Conservation (phyloP, 2,797 vertebrate species). For the Acridotheres tristis region DNA sequence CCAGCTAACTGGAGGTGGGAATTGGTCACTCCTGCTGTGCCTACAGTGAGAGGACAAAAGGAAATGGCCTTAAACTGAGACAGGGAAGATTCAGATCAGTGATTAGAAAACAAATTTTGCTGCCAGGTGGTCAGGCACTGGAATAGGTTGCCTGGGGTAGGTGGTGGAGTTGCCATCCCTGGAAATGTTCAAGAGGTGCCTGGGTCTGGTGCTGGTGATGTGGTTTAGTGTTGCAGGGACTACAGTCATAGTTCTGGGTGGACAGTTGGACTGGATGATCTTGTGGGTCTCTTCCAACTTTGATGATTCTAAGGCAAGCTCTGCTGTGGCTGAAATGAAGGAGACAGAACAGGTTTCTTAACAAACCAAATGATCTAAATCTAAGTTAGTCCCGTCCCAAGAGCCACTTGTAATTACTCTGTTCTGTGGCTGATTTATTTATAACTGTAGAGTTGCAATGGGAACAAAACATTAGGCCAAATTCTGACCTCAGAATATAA, state of each 20-base stretch:
- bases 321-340: constrained; percentile 23
- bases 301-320: background rate
- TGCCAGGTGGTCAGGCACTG: background rate
- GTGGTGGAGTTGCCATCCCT: background rate
- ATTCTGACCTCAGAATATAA: constrained; percentile 2
- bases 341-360: background rate
- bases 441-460: constrained; percentile 1
- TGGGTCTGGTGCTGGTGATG: background rate
- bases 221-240: background rate
- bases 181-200: background rate
- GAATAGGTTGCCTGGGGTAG: background rate
- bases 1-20: background rate
- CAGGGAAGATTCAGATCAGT: background rate
- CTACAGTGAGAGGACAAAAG: background rate
- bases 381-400: background rate
- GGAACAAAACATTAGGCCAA: constrained; percentile 31
- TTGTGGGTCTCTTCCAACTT: background rate
- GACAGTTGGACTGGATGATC: background rate
- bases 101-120: background rate
- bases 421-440: constrained; percentile 30
- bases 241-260: background rate
- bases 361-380: constrained; percentile 28
- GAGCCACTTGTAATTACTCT: background rate
- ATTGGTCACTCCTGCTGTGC: background rate
- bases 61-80: background rate